Percentiles rank a stretch among this genome's conserved stretches.
phyloP scores from a whole-genome alignment of 2,797 vertebrate genomes.

The Sebastes baramenuke region DNA sequence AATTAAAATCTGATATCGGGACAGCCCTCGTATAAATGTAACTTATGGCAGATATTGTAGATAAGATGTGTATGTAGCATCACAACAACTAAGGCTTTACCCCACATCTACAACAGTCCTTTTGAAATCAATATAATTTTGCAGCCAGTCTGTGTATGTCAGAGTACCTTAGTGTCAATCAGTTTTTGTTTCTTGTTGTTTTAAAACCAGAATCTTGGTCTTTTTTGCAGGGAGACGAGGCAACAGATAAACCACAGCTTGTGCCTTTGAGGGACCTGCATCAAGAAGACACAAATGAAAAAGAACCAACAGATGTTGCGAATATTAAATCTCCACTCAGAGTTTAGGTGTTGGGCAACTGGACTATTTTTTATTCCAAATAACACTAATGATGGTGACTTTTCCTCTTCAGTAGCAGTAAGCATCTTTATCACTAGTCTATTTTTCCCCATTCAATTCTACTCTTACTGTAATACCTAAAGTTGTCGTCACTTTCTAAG shows the following conservation, averaged over 20 bases:
- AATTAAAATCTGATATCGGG: background rate
- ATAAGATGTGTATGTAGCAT: background rate
- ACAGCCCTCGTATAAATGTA: background rate
- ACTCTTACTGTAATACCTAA: background rate
- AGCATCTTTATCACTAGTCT: background rate
- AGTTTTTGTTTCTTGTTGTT: background rate
- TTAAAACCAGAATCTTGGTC: background rate
- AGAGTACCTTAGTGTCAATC: background rate
- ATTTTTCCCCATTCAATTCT: background rate
- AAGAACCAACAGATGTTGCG: background rate
- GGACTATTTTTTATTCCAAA: background rate
- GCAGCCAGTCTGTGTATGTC: background rate
- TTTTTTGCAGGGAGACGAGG: conserved; percentile 47
- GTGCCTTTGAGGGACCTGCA: conserved; percentile 42
- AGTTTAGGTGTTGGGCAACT: background rate
- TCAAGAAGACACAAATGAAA: conserved; percentile 2
- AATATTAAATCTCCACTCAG: background rate
- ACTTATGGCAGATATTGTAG: background rate
- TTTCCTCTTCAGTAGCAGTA: background rate
- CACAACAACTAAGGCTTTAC: background rate
- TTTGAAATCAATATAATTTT: background rate
- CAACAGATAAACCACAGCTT: conserved; percentile 18
- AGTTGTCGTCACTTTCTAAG: background rate
- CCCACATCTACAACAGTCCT: background rate
- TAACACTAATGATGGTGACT: background rate